Base-by-base conservation (phyloP, 2,888 invertebrate species). In the Epicampocera succincta region DNA sequence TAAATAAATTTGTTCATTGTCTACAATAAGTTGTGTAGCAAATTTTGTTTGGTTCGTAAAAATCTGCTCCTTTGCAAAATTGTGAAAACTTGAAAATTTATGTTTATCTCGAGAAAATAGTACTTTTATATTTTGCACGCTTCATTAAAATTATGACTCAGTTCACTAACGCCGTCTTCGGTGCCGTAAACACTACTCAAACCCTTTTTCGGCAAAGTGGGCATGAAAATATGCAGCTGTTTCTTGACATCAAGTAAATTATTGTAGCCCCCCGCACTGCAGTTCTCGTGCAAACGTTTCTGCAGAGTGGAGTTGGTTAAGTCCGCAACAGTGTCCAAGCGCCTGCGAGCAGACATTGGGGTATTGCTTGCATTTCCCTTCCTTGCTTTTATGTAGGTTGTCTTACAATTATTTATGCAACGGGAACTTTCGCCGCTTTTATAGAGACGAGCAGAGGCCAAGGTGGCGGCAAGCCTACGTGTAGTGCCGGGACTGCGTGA, bases 211-310 rank as follows among this genome's bases (percentile, higher is more conserved):
- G 93, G 93, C 83, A 94, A 90, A 87, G 93, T 92, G 0, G 95
- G 95, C 92, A 95, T 94, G 86, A 95, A 95, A 80, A 95, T 95
- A 87, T 95, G 95, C 40, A 95, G 91, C 87, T 96, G 95, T 84
- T 93, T 92, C 86, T 93, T 93, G 8, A 91, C 87, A 80, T 91
- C 88, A 29, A 88, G 89, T 15, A 87, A 58, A 38, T 78, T 71
- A 58, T 76, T 73, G 25, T 48, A 74, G 13, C 60, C 46, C 0
- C 29, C 58, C 15, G 69, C n/a, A 58, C 11, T 9, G 68, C 6
- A 56, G 33, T 63, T 68, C 1, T 80, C 84, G 12, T 80, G 72
- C 12, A 80, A 52, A 40, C 83, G 83, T 48, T 82, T 82, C 29
- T 82, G 84, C 42, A 78, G 60, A 38, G 54, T 73, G 0, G 71